Base-by-base conservation (phyloP, 2,797 vertebrate species). In the Acanthurus lineatus region DNA sequence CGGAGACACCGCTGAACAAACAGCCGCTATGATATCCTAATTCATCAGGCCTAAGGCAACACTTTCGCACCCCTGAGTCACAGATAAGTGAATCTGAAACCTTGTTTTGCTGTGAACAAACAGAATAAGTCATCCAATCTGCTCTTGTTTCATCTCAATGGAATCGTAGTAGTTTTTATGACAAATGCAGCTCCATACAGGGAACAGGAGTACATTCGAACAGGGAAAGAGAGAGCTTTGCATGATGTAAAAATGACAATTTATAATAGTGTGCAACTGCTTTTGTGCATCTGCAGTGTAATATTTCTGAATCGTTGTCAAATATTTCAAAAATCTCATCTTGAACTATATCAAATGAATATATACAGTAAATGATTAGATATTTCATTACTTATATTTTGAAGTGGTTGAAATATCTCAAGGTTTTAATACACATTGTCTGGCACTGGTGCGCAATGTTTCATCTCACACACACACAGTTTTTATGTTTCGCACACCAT, bases 41-140 rank as follows among this genome's bases (percentile, higher is more conserved):
- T 83, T 82, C 87, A 81, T 86, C 89, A 85, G 82, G 81, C 76
- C 79, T 52, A 63, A 71, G 81, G 77, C 77, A 83, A 75, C 86
- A 77, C 72, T 75, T 65, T 75, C 84, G 86, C 77, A 77, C 76
- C 86, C 77, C 82, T 59, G 76, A 87, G 85, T 90, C 86, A 47
- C 75, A 79, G 79, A 86, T 83, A 85, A 91, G 81, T 88, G 82
- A 84, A 83, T 81, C 73, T 57, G 74, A 84, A 83, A 84, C 69
- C 79, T 77, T 80, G 70, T 84, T 90, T 86, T 83, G 62, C 81
- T 56, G 52, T 65, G 80, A 91, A 85, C 87, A 89, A 88, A 88
- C 85, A 78, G 84, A 86, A 87, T 87, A 86, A 90, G 79, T 85
- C 79, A 85, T 82, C 81, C 81, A 83, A 67, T 79, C 74, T 85